Conservation (phyloP, 1,140 invertebrate species). For the Daktulosphaira vitifoliae region DNA sequence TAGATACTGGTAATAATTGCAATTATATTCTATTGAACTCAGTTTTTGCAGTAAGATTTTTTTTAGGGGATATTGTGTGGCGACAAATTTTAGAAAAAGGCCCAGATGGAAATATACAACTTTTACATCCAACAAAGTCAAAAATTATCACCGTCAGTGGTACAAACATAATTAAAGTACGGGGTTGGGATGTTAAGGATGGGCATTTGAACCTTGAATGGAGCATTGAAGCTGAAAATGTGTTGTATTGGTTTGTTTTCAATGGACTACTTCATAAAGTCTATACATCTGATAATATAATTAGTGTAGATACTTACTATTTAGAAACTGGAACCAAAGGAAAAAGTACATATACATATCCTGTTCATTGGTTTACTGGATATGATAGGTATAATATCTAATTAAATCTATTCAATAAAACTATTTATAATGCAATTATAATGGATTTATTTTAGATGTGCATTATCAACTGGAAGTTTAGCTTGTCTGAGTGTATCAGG, state of each 20-base stretch:
- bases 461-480: conserved; percentile 19
- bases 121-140: conserved; percentile 51
- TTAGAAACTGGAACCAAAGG: conserved; percentile 15
- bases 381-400: conserved; percentile 3
- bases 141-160: conserved; percentile 63
- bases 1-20: conserved; percentile 59
- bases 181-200: conserved; percentile 54
- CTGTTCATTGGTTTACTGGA: conserved; percentile 14
- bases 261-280: conserved; percentile 24
- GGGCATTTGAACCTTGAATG: conserved; percentile 53
- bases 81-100: conserved; percentile 65
- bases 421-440: not conserved
- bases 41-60: not conserved
- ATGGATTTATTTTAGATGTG: not conserved
- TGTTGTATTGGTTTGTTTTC: conserved; percentile 16
- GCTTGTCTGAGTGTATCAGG: conserved; percentile 5
- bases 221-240: conserved; percentile 37
- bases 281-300: not conserved
- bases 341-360: conserved; percentile 14
- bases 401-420: not conserved
- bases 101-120: conserved; percentile 48
- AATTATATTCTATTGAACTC: conserved; percentile 30
- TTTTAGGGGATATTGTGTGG: conserved; percentile 66
- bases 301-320: conserved; percentile 24
- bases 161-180: conserved; percentile 62